Evolutionary conservation across 2,888 invertebrate genomes (phyloP), one percentile per base, ranked within the genome.

Genomic region (Schizaphis graminum): DNA sequence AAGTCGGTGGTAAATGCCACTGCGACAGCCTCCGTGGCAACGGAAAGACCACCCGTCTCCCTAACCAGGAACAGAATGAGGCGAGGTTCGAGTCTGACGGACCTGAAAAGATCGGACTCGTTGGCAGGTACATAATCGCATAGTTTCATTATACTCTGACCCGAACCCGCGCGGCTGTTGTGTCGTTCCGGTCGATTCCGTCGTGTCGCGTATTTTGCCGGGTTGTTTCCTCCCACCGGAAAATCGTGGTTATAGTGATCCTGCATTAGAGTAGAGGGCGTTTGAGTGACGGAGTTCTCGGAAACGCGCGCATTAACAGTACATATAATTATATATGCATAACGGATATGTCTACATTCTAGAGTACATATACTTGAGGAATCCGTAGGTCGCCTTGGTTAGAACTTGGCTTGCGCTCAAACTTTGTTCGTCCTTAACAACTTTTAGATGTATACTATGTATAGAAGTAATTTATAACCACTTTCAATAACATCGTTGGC

Each of bases 81-180:
- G 11, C 96, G 97, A 1, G 97, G 97, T 0, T 97, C 97, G 0
- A 97, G 97, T 95, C 96, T 97, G 96, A 97, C 97, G 5, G 97
- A 98, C 95, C 96, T 98, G 95, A 97, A 97, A 95, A 96, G 97
- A 1, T 96, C 96, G 94, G 96, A 96, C 77, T 91, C 90, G 44
- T 61, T 61, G 47, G 94, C 91, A 93, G 94, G 67, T 97, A 93
- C 35, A 49, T 1, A 35, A 35, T 77, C 77, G 77, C 21, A 35
- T 35, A 77, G n/a, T 35, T n/a, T 77, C 77, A 35, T 77, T 21
- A 21, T 77, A 21, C 35, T 77, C 77, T 77, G 77, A 35, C 77
- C 77, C 77, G 8, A 35, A 35, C 35, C 35, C 77, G 21, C n/a
- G 24, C 35, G 5, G n/a, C 35, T 8, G 77, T 21, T 21, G 35